Conservation (phyloP, 64 coral and sea anemone species). For the Dendrophyllia cribrosa region DNA sequence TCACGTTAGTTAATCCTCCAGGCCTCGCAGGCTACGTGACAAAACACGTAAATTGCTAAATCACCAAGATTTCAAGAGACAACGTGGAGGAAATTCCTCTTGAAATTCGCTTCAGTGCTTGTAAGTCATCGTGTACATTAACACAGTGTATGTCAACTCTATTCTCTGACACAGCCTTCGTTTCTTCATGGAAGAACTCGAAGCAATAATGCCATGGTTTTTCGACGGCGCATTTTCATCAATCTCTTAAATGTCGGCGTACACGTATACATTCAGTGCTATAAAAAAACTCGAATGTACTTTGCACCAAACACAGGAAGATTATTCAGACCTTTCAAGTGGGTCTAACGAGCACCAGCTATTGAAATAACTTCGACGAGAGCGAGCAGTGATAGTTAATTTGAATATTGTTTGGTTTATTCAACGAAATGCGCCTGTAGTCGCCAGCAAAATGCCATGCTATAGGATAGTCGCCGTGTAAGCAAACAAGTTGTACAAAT, state of each 20-base stretch:
- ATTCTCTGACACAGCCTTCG: neutral
- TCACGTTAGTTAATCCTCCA: neutral
- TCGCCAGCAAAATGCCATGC: constrained; percentile 38
- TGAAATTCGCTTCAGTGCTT: neutral
- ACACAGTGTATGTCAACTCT: neutral
- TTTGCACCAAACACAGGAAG: neutral
- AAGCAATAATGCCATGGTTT: neutral
- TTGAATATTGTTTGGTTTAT: constrained; percentile 66
- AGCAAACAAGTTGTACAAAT: constrained; percentile 62
- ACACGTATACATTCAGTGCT: neutral
- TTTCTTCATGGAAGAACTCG: neutral
- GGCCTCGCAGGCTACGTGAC: neutral
- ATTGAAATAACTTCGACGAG: neutral
- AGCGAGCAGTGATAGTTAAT: neutral
- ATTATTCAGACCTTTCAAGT: neutral
- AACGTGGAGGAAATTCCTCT: neutral
- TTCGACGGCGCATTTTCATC: neutral
- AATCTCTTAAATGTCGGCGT: neutral
- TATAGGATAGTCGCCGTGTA: constrained; percentile 51
- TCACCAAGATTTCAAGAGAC: neutral
- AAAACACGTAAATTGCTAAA: neutral
- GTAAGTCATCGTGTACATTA: neutral
- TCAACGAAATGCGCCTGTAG: constrained; percentile 52
- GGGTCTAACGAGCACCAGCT: neutral
- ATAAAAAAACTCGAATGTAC: neutral